phyloP scores from a whole-genome alignment of 92 coral and sea anemone genomes.

The Blastomussa wellsi region DNA sequence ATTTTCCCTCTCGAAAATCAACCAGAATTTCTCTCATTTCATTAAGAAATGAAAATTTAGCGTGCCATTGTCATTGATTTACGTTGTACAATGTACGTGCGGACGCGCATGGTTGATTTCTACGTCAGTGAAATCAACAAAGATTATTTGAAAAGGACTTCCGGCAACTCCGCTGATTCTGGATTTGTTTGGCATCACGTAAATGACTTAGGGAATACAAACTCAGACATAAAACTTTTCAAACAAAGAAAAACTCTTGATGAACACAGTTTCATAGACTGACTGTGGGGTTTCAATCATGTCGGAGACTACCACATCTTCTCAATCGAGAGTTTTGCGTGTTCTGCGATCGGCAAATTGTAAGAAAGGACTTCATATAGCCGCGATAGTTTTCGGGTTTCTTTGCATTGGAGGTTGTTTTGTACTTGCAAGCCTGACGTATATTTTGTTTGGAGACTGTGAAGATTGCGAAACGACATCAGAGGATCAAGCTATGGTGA shows the following conservation, averaged over 20 bases:
- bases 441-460: constrained; percentile 72
- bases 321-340: constrained; percentile 1
- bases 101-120: constrained; percentile 15
- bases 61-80: not conserved
- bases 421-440: constrained; percentile 74
- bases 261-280: not conserved
- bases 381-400: constrained; percentile 58
- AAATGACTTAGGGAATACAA: not conserved
- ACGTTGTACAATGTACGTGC: constrained; percentile 22
- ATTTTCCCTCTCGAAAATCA: not conserved
- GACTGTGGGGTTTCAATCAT: not conserved
- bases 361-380: constrained; percentile 31
- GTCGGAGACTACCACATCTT: constrained; percentile 9
- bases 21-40: not conserved
- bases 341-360: constrained; percentile 5
- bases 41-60: not conserved
- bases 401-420: constrained; percentile 67
- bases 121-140: constrained; percentile 30
- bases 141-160: not conserved
- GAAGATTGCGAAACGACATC: constrained; percentile 46
- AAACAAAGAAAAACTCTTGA: not conserved
- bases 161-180: not conserved
- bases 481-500: constrained; percentile 41
- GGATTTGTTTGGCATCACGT: constrained; percentile 26
- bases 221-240: not conserved